phyloP scores from a whole-genome alignment of 2,888 invertebrate species.

The Limulus polyphemus region DNA sequence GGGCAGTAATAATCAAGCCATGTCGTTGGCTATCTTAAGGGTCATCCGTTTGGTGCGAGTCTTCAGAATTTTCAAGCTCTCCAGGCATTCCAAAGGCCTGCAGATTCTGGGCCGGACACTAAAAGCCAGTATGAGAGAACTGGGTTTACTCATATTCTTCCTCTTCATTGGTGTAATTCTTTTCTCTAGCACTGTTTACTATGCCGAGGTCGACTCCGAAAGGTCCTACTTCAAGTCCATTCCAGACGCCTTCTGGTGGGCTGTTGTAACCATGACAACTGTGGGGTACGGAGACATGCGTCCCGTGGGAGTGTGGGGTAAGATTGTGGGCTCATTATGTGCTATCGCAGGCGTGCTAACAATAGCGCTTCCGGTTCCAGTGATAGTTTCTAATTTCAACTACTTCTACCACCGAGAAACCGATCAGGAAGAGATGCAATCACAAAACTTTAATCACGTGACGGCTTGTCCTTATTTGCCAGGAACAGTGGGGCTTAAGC shows the following conservation, averaged over 20 bases:
- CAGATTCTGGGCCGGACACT: slow-evolving; percentile 97
- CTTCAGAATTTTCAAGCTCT: slow-evolving; percentile 99
- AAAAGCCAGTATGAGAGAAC: slow-evolving; percentile 98
- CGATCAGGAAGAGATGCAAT: slow-evolving; percentile 98
- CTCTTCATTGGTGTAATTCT: slow-evolving; percentile 95
- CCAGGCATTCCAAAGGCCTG: slow-evolving; percentile 97
- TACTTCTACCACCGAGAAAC: slow-evolving; percentile 99
- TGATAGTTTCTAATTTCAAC: slow-evolving; percentile 99
- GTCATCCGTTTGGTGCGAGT: slow-evolving; percentile 98
- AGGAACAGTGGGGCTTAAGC: slow-evolving; percentile 60
- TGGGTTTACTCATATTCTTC: slow-evolving; percentile 99
- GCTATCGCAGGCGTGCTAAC: slow-evolving; percentile 99
- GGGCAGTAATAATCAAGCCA: slow-evolving; percentile 62
- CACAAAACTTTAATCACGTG: slow-evolving; percentile 95
- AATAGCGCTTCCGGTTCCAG: slow-evolving; percentile 96
- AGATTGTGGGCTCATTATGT: slow-evolving; percentile 95
- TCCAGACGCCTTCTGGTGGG: slow-evolving; percentile 94
- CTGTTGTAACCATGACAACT: slow-evolving; percentile 92
- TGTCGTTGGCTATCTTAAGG: slow-evolving; percentile 95
- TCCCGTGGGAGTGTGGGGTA: slow-evolving; percentile 98
- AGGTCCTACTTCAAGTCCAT: slow-evolving; percentile 89
- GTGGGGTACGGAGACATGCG: slow-evolving; percentile 99
- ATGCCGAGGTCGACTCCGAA: slow-evolving; percentile 83
- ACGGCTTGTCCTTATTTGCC: slow-evolving; percentile 94
- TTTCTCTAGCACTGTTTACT: slow-evolving; percentile 90